Conservation (phyloP, 2,888 invertebrate species). For the Papilio elwesi region DNA sequence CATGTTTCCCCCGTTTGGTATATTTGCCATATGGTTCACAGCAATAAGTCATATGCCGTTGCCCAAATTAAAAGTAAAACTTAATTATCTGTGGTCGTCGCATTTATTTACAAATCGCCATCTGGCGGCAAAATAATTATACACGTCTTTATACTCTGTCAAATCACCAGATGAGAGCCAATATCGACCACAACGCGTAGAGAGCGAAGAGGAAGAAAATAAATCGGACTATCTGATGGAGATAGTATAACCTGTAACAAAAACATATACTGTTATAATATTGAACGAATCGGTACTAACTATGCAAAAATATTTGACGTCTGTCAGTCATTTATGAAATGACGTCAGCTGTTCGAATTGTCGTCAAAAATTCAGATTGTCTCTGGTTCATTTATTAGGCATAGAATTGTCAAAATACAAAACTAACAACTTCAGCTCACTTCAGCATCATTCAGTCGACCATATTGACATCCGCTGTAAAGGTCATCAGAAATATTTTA, state of each 20-base stretch:
- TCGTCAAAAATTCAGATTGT: no score
- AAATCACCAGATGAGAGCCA: constrained; percentile 54
- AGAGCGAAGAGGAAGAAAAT: constrained; percentile 64
- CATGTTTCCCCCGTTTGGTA: constrained; percentile 10
- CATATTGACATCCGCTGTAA: no score
- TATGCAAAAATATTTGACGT: no score
- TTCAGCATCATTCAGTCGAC: no score
- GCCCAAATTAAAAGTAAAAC: constrained; percentile 25
- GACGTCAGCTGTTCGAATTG: no score
- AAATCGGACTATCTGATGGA: constrained; percentile 75
- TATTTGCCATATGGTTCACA: constrained; percentile 15
- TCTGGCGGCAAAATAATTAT: neutral
- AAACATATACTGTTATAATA: constrained; percentile 33
- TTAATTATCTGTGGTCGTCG: constrained; percentile 35
- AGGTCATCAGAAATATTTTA: no score
- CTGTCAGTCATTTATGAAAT: no score
- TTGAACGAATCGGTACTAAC: no score
- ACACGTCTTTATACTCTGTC: neutral
- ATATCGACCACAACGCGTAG: constrained; percentile 71
- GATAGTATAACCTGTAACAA: constrained; percentile 81
- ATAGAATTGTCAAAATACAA: no score
- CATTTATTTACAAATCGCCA: constrained; percentile 31
- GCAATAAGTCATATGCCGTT: neutral
- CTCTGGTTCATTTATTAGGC: no score
- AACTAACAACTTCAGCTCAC: no score